Percentiles rank a stretch among this genome's conserved stretches.
Conservation (phyloP, 2,797 vertebrate genomes). For the Pseudochromis fuscus region DNA sequence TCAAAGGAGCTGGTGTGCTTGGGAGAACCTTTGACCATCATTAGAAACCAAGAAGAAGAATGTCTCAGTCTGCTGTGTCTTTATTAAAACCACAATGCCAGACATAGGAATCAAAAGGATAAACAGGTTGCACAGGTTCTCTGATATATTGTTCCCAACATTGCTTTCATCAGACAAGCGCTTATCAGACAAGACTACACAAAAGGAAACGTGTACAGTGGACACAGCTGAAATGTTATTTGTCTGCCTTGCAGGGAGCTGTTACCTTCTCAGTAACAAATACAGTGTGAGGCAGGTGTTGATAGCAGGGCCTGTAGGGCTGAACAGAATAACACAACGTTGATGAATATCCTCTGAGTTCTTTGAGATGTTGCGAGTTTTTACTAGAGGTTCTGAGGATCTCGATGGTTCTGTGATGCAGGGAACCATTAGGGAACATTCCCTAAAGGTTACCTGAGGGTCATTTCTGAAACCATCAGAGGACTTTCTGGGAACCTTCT, state of each 20-base stretch:
- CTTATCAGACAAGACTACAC: no score
- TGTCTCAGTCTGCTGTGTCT: not conserved
- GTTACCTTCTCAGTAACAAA: no score
- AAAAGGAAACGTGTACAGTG: no score
- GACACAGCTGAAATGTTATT: not conserved
- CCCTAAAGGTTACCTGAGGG: no score
- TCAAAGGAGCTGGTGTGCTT: constrained; percentile 10
- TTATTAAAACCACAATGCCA: constrained; percentile 1
- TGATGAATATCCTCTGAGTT: not conserved
- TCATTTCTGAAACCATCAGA: no score
- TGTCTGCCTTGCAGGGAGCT: not conserved
- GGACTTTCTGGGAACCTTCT: no score
- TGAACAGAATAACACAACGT: not conserved
- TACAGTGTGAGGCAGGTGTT: constrained; percentile 1
- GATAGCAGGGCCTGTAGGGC: not conserved
- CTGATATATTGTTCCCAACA: no score
- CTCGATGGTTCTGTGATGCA: not conserved
- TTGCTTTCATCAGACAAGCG: no score
- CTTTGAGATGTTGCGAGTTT: no score
- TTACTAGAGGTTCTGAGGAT: not conserved
- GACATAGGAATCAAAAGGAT: not conserved
- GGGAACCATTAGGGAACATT: no score
- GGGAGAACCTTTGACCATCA: not conserved
- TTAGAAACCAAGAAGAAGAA: not conserved
- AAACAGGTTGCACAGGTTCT: no score